Percentiles rank a stretch among this genome's conserved stretches.
Evolutionary conservation across 2,797 vertebrate species (phyloP).

Genomic region (Buphagus erythrorhynchus): DNA sequence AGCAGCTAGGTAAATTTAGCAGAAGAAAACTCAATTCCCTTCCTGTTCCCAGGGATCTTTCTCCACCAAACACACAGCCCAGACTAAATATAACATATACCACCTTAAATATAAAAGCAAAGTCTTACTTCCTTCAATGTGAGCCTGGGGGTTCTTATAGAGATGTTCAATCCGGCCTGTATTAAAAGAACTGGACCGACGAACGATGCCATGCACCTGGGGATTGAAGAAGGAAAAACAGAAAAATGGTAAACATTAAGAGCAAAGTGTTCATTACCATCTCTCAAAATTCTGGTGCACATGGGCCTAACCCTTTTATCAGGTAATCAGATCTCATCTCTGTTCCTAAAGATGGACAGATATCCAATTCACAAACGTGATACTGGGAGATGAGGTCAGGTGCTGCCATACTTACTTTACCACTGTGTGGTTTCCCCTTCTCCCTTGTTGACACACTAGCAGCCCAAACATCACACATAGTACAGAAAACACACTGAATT

Average conservation of each 20-base stretch:
- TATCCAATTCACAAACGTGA: not conserved
- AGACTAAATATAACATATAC: not conserved
- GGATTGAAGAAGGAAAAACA: not conserved
- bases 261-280: not conserved
- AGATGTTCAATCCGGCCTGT: conserved; percentile 97
- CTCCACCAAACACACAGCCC: not conserved
- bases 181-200: conserved; percentile 97
- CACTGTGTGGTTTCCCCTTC: not conserved
- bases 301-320: not conserved
- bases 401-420: not conserved
- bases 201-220: conserved; percentile 94
- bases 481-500: not conserved
- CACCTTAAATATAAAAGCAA: not conserved
- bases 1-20: not conserved
- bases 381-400: not conserved
- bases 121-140: conserved; percentile 94
- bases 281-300: not conserved
- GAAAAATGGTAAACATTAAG: not conserved
- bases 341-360: not conserved
- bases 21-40: not conserved
- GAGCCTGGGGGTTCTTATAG: conserved; percentile 93
- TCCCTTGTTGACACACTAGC: not conserved
- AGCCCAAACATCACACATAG: not conserved
- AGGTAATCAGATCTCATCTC: not conserved
- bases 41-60: not conserved